Base-by-base conservation (phyloP, 2,888 invertebrate species). In the Dendrolimus houi region DNA sequence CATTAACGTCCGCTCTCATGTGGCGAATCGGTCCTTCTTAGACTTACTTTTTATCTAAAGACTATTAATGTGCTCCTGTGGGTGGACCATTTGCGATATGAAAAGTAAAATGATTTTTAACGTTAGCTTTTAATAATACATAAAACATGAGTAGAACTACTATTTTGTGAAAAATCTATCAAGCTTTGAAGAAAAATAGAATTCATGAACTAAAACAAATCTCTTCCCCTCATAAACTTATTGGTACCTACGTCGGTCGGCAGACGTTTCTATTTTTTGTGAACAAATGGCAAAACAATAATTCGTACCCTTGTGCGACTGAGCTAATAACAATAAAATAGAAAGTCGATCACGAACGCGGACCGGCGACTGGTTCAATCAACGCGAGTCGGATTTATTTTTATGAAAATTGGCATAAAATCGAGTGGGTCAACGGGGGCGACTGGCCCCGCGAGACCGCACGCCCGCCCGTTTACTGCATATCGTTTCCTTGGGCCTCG, bases 321-420 rank as follows among this genome's bases (percentile, higher is more conserved):
- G 79, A 83, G 78, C 83, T 89, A 87, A 90, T 90, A 90, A 90
- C 89, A 90, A 90, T 90, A 90, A 90, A 90, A 88, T 87, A 88
- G 89, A 87, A 83, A 85, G 84, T 83, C 87, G 85, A 85, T 85
- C 84, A 80, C 82, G 79, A 78, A 74, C 77, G 72, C 77, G 76
- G 82, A 80, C 72, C 74, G 87, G 83, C 77, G 88, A 88, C 87
- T 87, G 88, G 89, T 90, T 90, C 90, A 90, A 90, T 90, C 90
- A 90, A 85, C 85, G 83, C 77, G 78, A 82, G 78, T 81, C 89
- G 84, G 90, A 90, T 90, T 90, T 90, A 90, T 90, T 90, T 90
- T 90, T 90, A 90, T 90, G 90, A 90, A 90, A 88, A 90, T 90
- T 90, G 89, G 90, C 88, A 90, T 90, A 89, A 89, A 90, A 84